Conservation (phyloP, 1,140 invertebrate genomes). For the Aphelenchoides fujianensis region DNA sequence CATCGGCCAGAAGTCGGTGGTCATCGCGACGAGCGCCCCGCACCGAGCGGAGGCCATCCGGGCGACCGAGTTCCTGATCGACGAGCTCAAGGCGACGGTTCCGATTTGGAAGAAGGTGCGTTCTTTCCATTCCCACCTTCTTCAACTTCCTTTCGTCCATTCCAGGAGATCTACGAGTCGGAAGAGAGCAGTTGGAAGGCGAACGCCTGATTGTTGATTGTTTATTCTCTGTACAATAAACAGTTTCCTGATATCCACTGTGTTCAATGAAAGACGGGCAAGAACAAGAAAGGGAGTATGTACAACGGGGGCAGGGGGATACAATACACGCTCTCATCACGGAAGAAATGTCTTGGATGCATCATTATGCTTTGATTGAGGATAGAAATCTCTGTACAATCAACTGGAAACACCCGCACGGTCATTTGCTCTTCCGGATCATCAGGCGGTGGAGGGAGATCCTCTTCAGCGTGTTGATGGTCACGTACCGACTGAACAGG, state of each 20-base stretch:
- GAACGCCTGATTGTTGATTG: neutral
- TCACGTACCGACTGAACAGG: slow-evolving; percentile 80
- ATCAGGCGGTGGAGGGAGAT: slow-evolving; percentile 25
- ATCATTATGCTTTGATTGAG: too few relatives aligned
- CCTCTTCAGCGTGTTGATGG: slow-evolving; percentile 28
- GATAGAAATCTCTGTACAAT: too few relatives aligned
- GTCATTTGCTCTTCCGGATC: neutral
- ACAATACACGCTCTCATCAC: slow-evolving; percentile 6
- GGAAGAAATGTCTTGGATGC: too few relatives aligned
- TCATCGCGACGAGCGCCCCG: slow-evolving; percentile 81
- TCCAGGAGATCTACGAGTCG: slow-evolving; percentile 14
- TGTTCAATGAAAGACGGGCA: slow-evolving; percentile 6
- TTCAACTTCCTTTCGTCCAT: neutral
- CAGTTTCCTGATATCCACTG: too few relatives aligned
- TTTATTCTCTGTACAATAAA: too few relatives aligned
- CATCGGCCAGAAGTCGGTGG: slow-evolving; percentile 80
- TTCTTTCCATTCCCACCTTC: neutral
- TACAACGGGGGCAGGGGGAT: neutral
- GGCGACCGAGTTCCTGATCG: slow-evolving; percentile 78
- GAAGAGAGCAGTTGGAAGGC: slow-evolving; percentile 10
- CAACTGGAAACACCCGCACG: neutral
- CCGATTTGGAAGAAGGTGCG: slow-evolving; percentile 92
- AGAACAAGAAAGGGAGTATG: neutral
- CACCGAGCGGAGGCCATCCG: slow-evolving; percentile 78
- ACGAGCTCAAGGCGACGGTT: slow-evolving; percentile 78